These are phyloP conservation scores for Atopsyche davidsoni DNA, from an alignment of 1,140 invertebrate species.

Conservation along the genomic window DNA sequence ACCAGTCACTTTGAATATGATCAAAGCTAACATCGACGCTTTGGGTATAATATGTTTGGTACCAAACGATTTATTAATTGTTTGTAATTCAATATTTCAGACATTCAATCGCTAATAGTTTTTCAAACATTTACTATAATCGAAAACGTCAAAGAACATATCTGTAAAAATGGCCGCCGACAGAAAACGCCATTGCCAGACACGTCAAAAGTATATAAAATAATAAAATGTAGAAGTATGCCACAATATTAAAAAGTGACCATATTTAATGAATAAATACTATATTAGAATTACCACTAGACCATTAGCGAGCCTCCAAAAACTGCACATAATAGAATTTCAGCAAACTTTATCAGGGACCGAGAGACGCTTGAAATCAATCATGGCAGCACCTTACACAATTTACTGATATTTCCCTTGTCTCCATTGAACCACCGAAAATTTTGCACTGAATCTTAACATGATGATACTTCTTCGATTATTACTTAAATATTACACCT, in stretches of 20 bases:
- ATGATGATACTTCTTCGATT: not conserved
- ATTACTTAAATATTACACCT: not conserved
- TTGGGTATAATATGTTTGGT: not conserved
- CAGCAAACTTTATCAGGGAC: conserved; percentile 29
- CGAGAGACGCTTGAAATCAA: conserved; percentile 39
- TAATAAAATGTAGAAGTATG: conserved; percentile 10
- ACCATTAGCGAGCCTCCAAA: conserved; percentile 31
- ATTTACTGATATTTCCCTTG: conserved; percentile 6
- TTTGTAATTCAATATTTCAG: no score
- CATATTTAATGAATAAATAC: conserved; percentile 1
- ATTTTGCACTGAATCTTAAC: not conserved
- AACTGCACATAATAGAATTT: conserved; percentile 37
- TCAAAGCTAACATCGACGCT: not conserved
- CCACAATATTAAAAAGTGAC: no score
- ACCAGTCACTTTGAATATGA: not conserved
- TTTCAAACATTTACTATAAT: not conserved
- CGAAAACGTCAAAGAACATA: conserved; percentile 14
- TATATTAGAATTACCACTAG: conserved; percentile 34
- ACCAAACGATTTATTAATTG: no score
- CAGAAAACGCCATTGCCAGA: conserved; percentile 22
- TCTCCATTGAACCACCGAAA: conserved; percentile 5
- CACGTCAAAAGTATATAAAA: conserved; percentile 17
- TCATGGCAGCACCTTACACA: conserved; percentile 36
- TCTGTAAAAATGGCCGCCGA: conserved; percentile 22
- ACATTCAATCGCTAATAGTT: no score